Evolutionary conservation across 2,888 invertebrate species (phyloP), one percentile per base, ranked within the genome.

Genomic region (Cephus rjabovi): DNA sequence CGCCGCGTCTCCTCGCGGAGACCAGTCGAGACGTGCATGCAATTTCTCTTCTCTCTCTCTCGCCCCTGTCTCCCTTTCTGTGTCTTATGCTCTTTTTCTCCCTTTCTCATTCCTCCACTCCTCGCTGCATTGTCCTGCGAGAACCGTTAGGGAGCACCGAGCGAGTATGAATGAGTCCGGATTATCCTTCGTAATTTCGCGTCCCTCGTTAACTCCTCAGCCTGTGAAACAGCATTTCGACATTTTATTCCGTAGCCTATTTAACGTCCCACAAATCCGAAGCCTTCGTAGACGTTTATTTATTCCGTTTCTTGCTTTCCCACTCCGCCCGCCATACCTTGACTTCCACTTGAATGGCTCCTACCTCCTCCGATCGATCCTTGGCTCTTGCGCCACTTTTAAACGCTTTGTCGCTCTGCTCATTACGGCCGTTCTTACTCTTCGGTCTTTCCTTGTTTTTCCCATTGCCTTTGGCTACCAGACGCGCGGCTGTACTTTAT

Each of bases 1-100:
- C 79, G 69, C 75, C 74, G 74, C 81, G 75, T 81, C 31, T 81
- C 77, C 78, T 78, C 80, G 56, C 75, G 74, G 30, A 56, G 56
- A 56, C 71, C 31, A 71, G 71, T 30, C 71, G 71, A 71, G 71
- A 71, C 71, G 71, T 15, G 71, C 15, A 71, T 31, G 71, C 30
- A 31, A 23, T 71, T 12, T 33, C 69, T 37, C 37, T 56, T 15
- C 31, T 34, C 34, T 35, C 35, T 35, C 12, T 12, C 35, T 12
- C 3, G 12, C 12, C 75, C 15, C 37, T 35, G 34, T 23, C 34
- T 15, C 23, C 33, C 37, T n/a, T 69, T 30, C 34, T n/a, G 31
- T 69, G 6, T 34, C 74, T 33, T 15, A n/a, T 30, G 30, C n/a
- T 34, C 76, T 73, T 77, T 73, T 56, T 33, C 37, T 68, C 81